A percentile compares a stretch with the other conserved stretches of the same genome.
Conservation (phyloP, 2,113 vertebrate genomes). For the Oncorhynchus nerka region DNA sequence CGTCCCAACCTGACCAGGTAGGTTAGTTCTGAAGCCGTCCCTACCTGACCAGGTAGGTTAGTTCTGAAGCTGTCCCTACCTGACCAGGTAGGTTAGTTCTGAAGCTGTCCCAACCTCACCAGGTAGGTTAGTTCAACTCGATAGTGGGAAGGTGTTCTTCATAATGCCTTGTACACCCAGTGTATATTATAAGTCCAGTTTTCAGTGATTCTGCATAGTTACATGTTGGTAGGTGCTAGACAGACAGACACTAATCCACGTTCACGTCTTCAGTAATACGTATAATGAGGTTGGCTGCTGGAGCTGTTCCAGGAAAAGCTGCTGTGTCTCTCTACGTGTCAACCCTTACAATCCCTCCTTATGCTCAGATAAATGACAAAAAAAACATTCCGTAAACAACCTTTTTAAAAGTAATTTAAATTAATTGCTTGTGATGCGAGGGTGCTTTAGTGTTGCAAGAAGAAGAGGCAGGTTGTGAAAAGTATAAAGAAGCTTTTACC, state of each 20-base stretch:
- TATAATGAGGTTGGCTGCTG: background rate
- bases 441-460: constrained; percentile 41
- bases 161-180: no score
- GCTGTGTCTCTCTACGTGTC: background rate
- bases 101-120: no score
- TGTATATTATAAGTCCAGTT: no score
- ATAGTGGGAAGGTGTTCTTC: no score
- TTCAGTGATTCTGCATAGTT: background rate
- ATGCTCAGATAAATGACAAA: constrained; percentile 28
- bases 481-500: background rate
- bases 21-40: no score
- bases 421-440: constrained; percentile 59
- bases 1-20: no score
- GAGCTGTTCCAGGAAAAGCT: background rate
- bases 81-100: no score
- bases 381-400: background rate
- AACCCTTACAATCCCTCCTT: constrained; percentile 45
- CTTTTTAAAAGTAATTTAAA: constrained; percentile 31
- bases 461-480: background rate
- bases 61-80: no score
- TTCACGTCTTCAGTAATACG: constrained; percentile 68
- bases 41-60: no score
- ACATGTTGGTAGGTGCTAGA: constrained; percentile 33
- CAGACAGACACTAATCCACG: constrained; percentile 5
- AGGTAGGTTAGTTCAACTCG: no score